Conservation (phyloP, 1,140 invertebrate species). For the Anoplolepis gracilipes region DNA sequence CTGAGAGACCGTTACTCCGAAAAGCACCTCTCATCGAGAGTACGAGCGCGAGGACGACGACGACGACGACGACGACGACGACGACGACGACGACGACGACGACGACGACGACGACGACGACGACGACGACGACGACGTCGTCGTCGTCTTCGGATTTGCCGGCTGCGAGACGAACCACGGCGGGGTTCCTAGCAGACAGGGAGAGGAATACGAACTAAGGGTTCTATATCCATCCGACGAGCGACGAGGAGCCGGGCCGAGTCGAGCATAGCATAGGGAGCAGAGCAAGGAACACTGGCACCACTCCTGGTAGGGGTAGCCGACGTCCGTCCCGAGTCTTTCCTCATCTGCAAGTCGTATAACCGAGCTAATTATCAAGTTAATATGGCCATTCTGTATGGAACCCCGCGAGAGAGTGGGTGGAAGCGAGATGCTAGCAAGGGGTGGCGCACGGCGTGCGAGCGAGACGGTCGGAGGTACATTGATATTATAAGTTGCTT, state of each 20-base stretch:
- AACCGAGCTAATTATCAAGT: conserved; percentile 96
- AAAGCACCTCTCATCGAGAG: conserved; percentile 13
- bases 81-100: conserved; percentile 26
- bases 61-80: conserved; percentile 25
- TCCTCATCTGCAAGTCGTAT: conserved; percentile 95
- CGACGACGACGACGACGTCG: conserved; percentile 28
- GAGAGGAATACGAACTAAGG: conserved; percentile 86
- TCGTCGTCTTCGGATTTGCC: conserved; percentile 65
- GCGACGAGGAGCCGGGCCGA: conserved; percentile 87
- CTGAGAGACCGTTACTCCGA: conserved; percentile 35
- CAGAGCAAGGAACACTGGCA: conserved; percentile 87
- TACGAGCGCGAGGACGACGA: conserved; percentile 33
- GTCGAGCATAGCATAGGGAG: conserved; percentile 87
- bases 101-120: conserved; percentile 37
- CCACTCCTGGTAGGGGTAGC: conserved; percentile 86
- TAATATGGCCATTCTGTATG: conserved; percentile 92
- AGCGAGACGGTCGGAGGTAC: conserved; percentile 86
- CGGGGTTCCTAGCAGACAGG: conserved; percentile 84
- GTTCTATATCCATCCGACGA: conserved; percentile 85
- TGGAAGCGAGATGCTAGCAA: conserved; percentile 70
- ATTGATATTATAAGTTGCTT: conserved; percentile 92
- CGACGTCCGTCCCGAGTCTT: conserved; percentile 88
- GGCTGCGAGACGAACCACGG: conserved; percentile 71
- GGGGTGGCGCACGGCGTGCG: conserved; percentile 79
- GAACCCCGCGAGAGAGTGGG: conserved; percentile 84